These are phyloP conservation scores for Brachionus angularis DNA, from an alignment of 1,140 invertebrate species.

Conservation along the genomic window DNA sequence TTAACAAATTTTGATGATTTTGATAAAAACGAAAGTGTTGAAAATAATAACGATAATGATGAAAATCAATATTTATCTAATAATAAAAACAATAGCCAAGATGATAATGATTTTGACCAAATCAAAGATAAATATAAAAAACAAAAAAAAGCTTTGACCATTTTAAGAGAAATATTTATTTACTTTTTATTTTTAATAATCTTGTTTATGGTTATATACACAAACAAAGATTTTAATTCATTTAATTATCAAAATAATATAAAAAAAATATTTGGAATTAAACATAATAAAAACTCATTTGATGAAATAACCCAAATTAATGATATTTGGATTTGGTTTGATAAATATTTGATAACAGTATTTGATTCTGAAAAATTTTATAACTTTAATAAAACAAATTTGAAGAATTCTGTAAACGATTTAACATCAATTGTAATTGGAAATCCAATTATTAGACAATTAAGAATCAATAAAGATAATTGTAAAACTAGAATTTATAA, in stretches of 20 bases:
- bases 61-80: neutral
- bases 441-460: conserved; percentile 59
- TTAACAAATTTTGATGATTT: conserved; percentile 52
- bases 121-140: neutral
- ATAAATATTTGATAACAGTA: neutral
- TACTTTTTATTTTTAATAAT: conserved; percentile 9
- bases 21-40: conserved; percentile 53
- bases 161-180: conserved; percentile 22
- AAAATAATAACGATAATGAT: neutral
- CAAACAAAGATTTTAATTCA: conserved; percentile 6
- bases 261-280: neutral
- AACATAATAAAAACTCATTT: neutral
- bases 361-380: neutral
- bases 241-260: conserved; percentile 25
- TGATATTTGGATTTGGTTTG: neutral
- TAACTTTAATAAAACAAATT: no score
- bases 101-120: neutral
- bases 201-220: conserved; percentile 5
- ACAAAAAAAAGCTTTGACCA: conserved; percentile 2
- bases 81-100: neutral
- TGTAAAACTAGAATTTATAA: neutral
- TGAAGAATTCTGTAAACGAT: conserved; percentile 61
- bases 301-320: neutral
- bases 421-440: conserved; percentile 62
- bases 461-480: neutral